These are phyloP conservation scores for Peucedramus taeniatus DNA, from an alignment of 2,113 vertebrate species.

Conservation along the genomic window DNA sequence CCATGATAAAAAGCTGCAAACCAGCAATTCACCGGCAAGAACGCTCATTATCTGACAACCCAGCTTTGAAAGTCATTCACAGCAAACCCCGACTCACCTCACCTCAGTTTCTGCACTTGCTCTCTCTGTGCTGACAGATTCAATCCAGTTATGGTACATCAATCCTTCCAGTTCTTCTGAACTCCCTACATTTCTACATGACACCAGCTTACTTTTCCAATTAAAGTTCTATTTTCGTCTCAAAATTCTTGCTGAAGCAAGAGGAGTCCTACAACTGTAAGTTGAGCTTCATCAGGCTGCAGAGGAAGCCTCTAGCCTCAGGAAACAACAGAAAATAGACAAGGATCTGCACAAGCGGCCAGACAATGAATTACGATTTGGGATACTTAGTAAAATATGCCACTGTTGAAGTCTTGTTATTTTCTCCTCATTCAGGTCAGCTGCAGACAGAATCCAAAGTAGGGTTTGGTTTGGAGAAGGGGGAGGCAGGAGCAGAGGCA, in stretches of 20 bases:
- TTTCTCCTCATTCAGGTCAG: neutral
- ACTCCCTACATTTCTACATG: neutral
- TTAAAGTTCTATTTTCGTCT: neutral
- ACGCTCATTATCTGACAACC: neutral
- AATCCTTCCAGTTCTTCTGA: neutral
- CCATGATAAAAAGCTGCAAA: neutral
- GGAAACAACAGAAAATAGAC: neutral
- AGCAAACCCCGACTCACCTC: neutral
- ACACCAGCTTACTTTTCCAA: neutral
- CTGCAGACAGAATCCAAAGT: neutral
- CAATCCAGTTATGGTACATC: fast-evolving
- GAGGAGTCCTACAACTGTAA: neutral
- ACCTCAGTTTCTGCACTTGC: neutral
- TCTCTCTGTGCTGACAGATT: neutral
- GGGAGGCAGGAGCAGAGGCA: neutral
- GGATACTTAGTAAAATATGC: neutral
- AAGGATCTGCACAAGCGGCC: neutral
- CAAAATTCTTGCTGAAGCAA: neutral
- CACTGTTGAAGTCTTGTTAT: neutral
- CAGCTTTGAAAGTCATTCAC: neutral
- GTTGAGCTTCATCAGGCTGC: neutral
- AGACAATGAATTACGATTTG: neutral
- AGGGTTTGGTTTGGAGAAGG: neutral
- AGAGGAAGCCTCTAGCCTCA: neutral
- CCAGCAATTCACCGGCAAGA: neutral